These are phyloP conservation scores for Zaprionus tsacasi DNA, from an alignment of 1,140 invertebrate species.

Conservation along the genomic window DNA sequence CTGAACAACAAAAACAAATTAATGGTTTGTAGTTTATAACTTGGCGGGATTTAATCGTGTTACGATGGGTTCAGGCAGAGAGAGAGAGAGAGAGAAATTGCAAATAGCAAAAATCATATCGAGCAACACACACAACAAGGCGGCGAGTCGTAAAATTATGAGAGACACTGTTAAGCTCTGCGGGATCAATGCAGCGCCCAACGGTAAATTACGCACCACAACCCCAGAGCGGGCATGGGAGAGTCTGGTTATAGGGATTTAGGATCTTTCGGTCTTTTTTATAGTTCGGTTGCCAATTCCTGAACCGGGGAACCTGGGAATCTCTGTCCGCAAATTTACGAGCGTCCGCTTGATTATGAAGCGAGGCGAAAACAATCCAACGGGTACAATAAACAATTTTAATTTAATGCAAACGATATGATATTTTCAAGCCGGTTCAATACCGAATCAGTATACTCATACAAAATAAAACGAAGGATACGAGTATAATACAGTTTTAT, in stretches of 20 bases:
- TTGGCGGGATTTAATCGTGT: constrained; percentile 45
- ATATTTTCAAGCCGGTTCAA: constrained; percentile 44
- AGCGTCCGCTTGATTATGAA: constrained; percentile 37
- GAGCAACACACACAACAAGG: neutral
- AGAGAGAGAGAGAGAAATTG: neutral
- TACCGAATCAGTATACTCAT: constrained; percentile 7
- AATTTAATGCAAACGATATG: constrained; percentile 59
- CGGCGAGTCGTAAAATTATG: constrained; percentile 48
- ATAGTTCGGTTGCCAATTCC: constrained; percentile 45
- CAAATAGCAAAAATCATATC: constrained; percentile 48
- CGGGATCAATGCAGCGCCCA: constrained; percentile 51
- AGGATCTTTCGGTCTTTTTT: constrained; percentile 59
- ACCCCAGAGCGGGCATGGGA: neutral
- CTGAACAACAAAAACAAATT: constrained; percentile 40
- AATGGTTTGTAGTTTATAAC: constrained; percentile 50
- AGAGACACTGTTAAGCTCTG: constrained; percentile 55
- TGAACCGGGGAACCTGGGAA: neutral
- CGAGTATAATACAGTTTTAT: neutral
- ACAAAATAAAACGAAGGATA: constrained; percentile 20
- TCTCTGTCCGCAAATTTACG: constrained; percentile 29
- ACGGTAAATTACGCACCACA: constrained; percentile 51
- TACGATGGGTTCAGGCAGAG: constrained; percentile 22
- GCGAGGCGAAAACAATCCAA: constrained; percentile 35
- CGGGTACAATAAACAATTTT: constrained; percentile 61
- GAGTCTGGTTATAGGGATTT: constrained; percentile 51